Percentiles rank a stretch among this genome's conserved stretches.
Evolutionary conservation across 2,113 vertebrate genomes (phyloP).

Genomic region (Rallus limicola): DNA sequence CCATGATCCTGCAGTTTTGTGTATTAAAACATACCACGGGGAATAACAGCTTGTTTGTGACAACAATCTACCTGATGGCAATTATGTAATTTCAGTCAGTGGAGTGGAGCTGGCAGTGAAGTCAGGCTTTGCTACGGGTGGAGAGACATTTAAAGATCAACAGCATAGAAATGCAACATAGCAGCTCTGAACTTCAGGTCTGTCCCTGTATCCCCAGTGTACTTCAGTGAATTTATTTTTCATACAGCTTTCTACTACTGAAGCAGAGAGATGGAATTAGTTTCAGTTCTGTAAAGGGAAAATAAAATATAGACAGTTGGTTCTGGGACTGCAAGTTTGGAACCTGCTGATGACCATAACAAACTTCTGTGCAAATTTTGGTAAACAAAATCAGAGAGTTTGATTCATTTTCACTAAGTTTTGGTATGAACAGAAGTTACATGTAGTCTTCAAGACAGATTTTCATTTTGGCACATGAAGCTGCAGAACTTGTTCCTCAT

Average conservation of each 20-base stretch:
- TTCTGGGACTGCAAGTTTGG: background rate
- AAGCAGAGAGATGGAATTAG: background rate
- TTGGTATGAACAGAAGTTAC: background rate
- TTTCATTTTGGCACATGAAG: background rate
- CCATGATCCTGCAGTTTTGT: background rate
- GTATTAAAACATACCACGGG: background rate
- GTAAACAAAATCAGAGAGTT: background rate
- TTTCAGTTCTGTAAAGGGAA: background rate
- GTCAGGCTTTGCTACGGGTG: background rate
- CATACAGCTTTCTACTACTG: background rate
- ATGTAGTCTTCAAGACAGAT: background rate
- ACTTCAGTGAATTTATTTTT: background rate
- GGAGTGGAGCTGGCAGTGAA: background rate
- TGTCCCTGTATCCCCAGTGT: background rate
- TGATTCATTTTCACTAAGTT: background rate
- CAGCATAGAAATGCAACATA: background rate
- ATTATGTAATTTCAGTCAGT: background rate
- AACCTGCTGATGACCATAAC: background rate
- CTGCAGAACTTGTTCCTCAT: background rate
- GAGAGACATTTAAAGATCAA: background rate
- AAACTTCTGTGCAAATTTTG: background rate
- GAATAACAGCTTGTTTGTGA: background rate
- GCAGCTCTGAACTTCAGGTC: background rate
- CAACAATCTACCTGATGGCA: background rate
- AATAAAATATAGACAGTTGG: background rate